Evolutionary conservation across 2,113 vertebrate genomes (phyloP).

Genomic region (Callipepla squamata): DNA sequence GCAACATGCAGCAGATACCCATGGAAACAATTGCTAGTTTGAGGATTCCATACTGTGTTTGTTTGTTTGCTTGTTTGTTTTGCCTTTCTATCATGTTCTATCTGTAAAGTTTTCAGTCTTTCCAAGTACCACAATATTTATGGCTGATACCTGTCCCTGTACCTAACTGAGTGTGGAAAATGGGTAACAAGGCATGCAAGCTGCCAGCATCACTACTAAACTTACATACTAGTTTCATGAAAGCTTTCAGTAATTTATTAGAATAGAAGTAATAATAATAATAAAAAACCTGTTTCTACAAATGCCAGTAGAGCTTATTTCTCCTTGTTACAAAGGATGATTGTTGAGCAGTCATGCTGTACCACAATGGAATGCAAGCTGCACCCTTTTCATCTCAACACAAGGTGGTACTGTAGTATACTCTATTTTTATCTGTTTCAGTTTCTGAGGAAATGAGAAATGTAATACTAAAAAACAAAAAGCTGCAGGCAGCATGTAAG

Average conservation of each 20-base stretch:
- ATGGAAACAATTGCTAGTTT: not conserved
- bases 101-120: not conserved
- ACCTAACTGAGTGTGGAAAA: not conserved
- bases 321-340: not conserved
- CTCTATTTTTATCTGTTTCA: not conserved
- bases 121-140: not conserved
- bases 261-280: not conserved
- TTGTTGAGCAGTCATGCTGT: rapidly evolving
- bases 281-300: not conserved
- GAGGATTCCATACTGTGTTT: rapidly evolving
- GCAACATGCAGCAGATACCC: not conserved
- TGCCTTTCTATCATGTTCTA: not conserved
- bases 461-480: not conserved
- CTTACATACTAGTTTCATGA: not conserved
- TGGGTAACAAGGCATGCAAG: not conserved
- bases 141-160: not conserved
- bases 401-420: not conserved
- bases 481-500: not conserved
- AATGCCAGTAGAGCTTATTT: not conserved
- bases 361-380: not conserved
- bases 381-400: not conserved
- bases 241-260: not conserved
- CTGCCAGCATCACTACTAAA: rapidly evolving
- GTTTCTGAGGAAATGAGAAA: not conserved
- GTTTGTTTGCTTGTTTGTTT: not conserved